Conservation (phyloP, 2,113 vertebrate genomes). For the Corythornis madagascariensis region DNA sequence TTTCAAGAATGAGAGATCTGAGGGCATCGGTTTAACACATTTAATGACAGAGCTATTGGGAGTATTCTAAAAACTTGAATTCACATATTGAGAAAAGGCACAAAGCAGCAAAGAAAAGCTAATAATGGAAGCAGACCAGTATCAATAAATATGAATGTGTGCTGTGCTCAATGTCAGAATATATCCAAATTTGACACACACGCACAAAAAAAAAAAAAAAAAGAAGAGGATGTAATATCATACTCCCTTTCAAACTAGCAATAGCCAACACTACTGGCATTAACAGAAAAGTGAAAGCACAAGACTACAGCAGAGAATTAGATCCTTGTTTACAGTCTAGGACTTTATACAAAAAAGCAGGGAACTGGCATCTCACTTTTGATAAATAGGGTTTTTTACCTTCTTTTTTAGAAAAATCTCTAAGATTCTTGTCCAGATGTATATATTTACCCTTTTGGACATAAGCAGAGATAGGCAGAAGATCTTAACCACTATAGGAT, state of each 20-base stretch:
- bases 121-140: background rate
- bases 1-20: slow-evolving; percentile 2
- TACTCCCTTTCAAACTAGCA: background rate
- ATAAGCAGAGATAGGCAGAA: background rate
- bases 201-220: too few relatives aligned
- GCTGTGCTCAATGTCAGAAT: background rate
- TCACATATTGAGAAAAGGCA: background rate
- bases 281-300: background rate
- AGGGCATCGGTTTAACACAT: background rate
- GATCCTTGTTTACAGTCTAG: background rate
- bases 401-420: background rate
- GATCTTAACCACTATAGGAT: background rate
- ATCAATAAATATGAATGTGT: background rate
- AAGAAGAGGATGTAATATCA: background rate
- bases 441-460: background rate
- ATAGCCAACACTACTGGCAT: background rate
- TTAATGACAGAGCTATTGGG: background rate
- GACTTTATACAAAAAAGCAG: background rate
- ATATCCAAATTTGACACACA: background rate
- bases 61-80: background rate
- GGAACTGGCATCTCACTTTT: background rate
- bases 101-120: background rate
- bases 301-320: background rate
- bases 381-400: background rate
- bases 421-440: background rate